phyloP scores from a whole-genome alignment of 2,113 vertebrate genomes.

The Neopipo cinnamomea region DNA sequence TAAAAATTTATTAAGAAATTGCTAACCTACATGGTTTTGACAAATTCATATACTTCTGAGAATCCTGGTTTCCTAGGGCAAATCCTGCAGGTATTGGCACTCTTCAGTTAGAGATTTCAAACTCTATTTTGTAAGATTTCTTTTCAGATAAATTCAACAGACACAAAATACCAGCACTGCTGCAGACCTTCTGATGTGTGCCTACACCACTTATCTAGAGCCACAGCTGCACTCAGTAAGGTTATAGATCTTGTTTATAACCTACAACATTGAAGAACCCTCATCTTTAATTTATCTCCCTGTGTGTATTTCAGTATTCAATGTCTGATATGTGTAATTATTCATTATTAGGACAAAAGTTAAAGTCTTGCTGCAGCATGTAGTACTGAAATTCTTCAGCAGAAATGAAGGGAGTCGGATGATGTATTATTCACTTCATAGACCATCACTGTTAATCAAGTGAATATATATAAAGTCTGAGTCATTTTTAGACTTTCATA shows the following conservation, averaged over 20 bases:
- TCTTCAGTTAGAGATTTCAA: conserved; percentile 5
- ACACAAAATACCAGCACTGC: background rate
- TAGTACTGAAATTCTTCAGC: conserved; percentile 36
- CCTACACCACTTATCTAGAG: conserved; percentile 50
- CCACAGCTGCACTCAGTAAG: conserved; percentile 43
- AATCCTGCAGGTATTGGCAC: background rate
- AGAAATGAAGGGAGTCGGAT: background rate
- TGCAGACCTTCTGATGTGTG: conserved; percentile 25
- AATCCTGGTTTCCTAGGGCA: background rate
- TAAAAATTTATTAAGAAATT: background rate
- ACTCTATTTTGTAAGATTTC: conserved; percentile 27
- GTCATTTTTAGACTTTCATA: conserved; percentile 57
- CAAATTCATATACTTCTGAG: background rate
- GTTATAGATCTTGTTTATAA: conserved; percentile 63
- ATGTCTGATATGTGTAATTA: conserved; percentile 46
- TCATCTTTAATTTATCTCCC: conserved; percentile 56
- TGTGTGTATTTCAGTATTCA: conserved; percentile 53
- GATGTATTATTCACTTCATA: conserved; percentile 60
- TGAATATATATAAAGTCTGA: conserved; percentile 52
- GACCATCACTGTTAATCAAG: conserved; percentile 50
- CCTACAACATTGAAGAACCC: conserved; percentile 24
- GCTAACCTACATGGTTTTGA: background rate
- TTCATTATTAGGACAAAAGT: conserved; percentile 56
- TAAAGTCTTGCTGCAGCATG: conserved; percentile 13
- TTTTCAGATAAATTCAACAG: conserved; percentile 49